Evolutionary conservation across 1,140 invertebrate genomes (phyloP).

Genomic region (Brachionus calyciflorus): DNA sequence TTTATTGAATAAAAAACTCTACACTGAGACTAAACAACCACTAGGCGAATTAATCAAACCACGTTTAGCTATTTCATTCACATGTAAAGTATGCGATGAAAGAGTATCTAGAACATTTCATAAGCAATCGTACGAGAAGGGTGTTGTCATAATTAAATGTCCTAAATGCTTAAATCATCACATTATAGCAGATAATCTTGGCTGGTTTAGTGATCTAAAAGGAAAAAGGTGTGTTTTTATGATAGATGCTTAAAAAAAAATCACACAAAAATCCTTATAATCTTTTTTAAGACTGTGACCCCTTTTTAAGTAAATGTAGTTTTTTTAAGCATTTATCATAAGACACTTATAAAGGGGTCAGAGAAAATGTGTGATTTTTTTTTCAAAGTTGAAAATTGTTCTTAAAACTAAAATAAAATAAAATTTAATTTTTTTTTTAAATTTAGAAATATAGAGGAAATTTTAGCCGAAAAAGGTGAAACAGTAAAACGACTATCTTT

Average conservation of each 20-base stretch:
- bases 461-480: slow-evolving; percentile 78
- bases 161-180: slow-evolving; percentile 79
- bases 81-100: slow-evolving; percentile 77
- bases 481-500: slow-evolving; percentile 63
- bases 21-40: not conserved
- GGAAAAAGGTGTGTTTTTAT: slow-evolving; percentile 63
- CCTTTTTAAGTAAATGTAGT: no score
- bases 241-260: slow-evolving; percentile 37
- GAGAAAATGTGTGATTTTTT: not conserved
- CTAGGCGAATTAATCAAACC: slow-evolving; percentile 21
- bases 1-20: not conserved
- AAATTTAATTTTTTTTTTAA: slow-evolving; percentile 20
- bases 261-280: no score
- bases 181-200: slow-evolving; percentile 84
- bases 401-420: not conserved
- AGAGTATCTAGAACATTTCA: slow-evolving; percentile 75
- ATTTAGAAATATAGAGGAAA: slow-evolving; percentile 74
- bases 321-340: slow-evolving; percentile 37
- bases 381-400: not conserved
- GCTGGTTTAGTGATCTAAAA: slow-evolving; percentile 76
- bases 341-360: not conserved
- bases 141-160: slow-evolving; percentile 81
- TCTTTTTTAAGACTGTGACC: no score
- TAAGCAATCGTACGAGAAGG: slow-evolving; percentile 77
- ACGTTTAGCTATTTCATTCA: slow-evolving; percentile 63